Conservation (phyloP, 53 echinoderm and acorn worm genomes). For the Apostichopus leukothele region DNA sequence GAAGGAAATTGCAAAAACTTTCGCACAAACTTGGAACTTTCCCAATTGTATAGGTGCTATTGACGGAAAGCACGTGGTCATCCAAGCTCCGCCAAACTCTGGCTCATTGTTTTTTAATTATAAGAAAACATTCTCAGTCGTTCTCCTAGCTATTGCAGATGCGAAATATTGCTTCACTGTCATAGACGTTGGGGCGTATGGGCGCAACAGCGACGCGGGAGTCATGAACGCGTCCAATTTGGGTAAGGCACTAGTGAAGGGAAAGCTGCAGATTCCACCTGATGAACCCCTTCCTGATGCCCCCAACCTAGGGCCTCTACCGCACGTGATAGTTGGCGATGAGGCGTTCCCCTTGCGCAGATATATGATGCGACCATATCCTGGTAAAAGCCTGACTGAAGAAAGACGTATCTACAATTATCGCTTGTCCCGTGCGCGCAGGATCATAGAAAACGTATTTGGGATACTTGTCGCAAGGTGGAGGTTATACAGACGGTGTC, state of each 20-base stretch:
- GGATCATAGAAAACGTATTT: background rate
- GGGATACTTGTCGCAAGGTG: conserved; percentile 5
- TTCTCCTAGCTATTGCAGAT: conserved; percentile 51
- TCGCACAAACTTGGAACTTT: conserved; percentile 55
- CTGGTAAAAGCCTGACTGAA: background rate
- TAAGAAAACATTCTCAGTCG: conserved; percentile 53
- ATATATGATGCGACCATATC: background rate
- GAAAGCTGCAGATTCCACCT: background rate
- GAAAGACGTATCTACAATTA: conserved; percentile 19
- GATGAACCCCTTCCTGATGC: background rate
- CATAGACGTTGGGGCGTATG: conserved; percentile 58
- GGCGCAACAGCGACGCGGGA: conserved; percentile 50
- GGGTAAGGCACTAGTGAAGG: conserved; percentile 19
- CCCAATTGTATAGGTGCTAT: conserved; percentile 61
- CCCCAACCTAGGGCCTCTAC: conserved; percentile 12
- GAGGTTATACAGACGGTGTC: background rate
- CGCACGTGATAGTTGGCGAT: background rate
- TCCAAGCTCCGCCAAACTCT: conserved; percentile 45
- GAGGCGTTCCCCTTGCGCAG: conserved; percentile 54
- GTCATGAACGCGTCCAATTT: conserved; percentile 21
- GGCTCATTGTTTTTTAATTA: conserved; percentile 59
- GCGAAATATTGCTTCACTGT: conserved; percentile 44
- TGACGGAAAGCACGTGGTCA: conserved; percentile 59
- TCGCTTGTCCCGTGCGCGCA: background rate
- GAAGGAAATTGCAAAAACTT: conserved; percentile 48